Conservation (phyloP, 2,888 invertebrate species). For the Ichneumoninae sp. region DNA sequence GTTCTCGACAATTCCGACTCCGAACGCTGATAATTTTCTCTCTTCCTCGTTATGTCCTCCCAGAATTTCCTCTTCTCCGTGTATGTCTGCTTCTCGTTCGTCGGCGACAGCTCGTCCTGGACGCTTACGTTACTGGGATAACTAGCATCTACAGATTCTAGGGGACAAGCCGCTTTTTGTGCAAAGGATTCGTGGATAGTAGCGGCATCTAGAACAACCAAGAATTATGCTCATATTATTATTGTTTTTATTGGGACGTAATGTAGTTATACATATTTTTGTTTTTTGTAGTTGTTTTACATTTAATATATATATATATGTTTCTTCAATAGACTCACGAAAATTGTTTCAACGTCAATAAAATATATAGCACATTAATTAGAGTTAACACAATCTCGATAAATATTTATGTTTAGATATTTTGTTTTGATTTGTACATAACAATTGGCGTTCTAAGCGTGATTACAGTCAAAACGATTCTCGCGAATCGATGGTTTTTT, state of each 20-base stretch:
- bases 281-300: slow-evolving; percentile 16
- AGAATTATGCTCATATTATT: slow-evolving; percentile 76
- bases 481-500: slow-evolving; percentile 54
- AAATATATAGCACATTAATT: slow-evolving; percentile 68
- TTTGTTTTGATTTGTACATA: slow-evolving; percentile 59
- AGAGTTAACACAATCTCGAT: slow-evolving; percentile 61
- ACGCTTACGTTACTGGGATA: slow-evolving; percentile 80
- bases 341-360: slow-evolving; percentile 63
- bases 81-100: slow-evolving; percentile 81
- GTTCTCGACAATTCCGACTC: slow-evolving; percentile 82
- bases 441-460: slow-evolving; percentile 65
- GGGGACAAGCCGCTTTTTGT: slow-evolving; percentile 82
- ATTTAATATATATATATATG: slow-evolving; percentile 40
- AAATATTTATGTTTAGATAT: slow-evolving; percentile 42
- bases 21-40: slow-evolving; percentile 81
- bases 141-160: slow-evolving; percentile 84
- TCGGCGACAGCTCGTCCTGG: slow-evolving; percentile 74
- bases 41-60: slow-evolving; percentile 82
- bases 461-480: slow-evolving; percentile 53
- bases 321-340: slow-evolving; percentile 33
- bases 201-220: slow-evolving; percentile 84
- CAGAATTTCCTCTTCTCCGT: slow-evolving; percentile 83
- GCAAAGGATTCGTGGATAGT: slow-evolving; percentile 82
- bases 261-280: slow-evolving; percentile 42
- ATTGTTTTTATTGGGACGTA: slow-evolving; percentile 55